phyloP scores from a whole-genome alignment of 2,113 vertebrate species.

The Edolisoma coerulescens region DNA sequence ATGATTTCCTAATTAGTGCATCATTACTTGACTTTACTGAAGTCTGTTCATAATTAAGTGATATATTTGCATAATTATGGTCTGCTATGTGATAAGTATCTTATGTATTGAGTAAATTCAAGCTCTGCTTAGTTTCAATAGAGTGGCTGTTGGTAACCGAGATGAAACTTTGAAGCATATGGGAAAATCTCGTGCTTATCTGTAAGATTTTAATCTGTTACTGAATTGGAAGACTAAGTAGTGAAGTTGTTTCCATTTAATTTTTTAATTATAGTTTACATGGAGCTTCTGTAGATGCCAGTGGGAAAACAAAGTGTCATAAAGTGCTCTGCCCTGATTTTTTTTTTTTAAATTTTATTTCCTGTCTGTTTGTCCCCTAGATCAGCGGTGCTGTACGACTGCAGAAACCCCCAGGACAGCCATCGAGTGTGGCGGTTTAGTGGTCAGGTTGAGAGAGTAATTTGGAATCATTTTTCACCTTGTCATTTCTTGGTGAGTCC shows the following conservation, averaged over 20 bases:
- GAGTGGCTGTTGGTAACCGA: background rate
- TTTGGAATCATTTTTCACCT: slow-evolving; percentile 94
- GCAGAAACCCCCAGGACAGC: slow-evolving; percentile 85
- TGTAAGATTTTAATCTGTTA: background rate
- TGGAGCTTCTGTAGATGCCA: background rate
- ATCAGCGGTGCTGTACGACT: slow-evolving; percentile 89
- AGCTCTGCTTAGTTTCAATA: background rate
- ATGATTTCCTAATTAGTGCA: background rate
- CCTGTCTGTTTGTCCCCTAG: slow-evolving; percentile 49
- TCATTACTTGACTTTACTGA: background rate
- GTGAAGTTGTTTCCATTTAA: background rate
- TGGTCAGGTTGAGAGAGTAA: slow-evolving; percentile 90
- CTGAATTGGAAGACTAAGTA: background rate
- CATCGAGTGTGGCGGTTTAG: slow-evolving; percentile 91
- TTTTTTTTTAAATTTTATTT: background rate
- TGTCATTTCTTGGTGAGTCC: slow-evolving; percentile 88
- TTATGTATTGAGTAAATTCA: background rate
- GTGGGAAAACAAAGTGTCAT: background rate
- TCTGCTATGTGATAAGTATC: background rate
- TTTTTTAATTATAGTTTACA: background rate
- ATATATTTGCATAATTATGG: background rate
- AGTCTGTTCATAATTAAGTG: background rate
- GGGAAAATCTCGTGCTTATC: background rate
- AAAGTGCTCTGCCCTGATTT: background rate
- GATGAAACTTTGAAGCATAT: background rate